Evolutionary conservation across 2,888 invertebrate species (phyloP), one percentile per base, ranked within the genome.

Genomic region (Eristalinus sepulchralis): DNA sequence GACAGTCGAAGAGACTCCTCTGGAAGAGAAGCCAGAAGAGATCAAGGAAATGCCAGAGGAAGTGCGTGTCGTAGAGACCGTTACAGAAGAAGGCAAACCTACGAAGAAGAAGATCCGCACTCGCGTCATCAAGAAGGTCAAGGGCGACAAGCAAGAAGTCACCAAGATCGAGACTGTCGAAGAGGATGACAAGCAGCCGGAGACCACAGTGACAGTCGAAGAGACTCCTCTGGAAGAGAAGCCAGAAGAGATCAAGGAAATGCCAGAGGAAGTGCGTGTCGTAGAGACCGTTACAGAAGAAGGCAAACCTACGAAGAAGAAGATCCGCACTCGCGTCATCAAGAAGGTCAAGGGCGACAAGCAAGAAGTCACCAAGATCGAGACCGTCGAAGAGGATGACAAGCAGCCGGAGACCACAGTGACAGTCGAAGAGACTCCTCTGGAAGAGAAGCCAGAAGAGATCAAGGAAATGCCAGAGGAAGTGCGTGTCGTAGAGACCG

Each of bases 91-190:
- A 39, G 89, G 89, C 71, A 88, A 83, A 76, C 27, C 89, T 70
- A 86, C 91, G 88, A 89, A 91, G 89, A 90, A 91, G 88, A 89
- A 89, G 4, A 89, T 89, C 22, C 83, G 91, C 66, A 92, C 91
- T 86, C 91, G 90, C 1, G 88, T 90, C 0, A 91, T 91, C 62
- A 91, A 90, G 79, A 91, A 90, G 70, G 88, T 90, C 79, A 88
- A 87, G 66, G 89, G 88, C 1, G 87, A 84, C 20, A 89, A 89
- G 88, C 88, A 89, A 75, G 90, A 92, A 89, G 89, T 90, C 1
- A 92, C 91, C 2, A 91, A 91, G 88, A 92, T 93, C 72, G 90
- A 90, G 36, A 92, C 92, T 0, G 88, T 91, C 3, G 91, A 92
- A 72, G 91, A 92, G 88, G 92, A 91, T 39, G 91, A 91, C 10